phyloP scores from a whole-genome alignment of 1,140 invertebrate species.

The Drosophila serrata region DNA sequence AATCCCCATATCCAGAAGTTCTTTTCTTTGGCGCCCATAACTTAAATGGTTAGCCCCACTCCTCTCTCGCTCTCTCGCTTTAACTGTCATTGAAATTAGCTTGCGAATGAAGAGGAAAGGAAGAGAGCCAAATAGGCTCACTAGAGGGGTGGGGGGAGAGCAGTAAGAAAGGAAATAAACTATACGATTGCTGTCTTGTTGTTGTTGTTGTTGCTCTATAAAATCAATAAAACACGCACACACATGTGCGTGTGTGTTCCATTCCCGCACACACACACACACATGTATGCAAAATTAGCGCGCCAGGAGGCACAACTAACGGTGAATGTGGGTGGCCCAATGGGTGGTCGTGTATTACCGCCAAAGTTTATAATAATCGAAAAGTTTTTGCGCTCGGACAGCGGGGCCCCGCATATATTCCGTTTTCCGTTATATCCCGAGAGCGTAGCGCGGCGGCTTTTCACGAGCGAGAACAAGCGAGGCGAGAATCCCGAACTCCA shows the following conservation, averaged over 20 bases:
- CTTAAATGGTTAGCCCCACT: constrained; percentile 1
- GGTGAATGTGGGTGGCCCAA: constrained; percentile 35
- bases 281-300: constrained; percentile 48
- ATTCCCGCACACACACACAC: constrained; percentile 7
- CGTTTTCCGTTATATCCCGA: constrained; percentile 37
- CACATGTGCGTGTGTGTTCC: constrained; percentile 55
- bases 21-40: not conserved
- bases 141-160: not conserved
- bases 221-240: constrained; percentile 71
- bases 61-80: not conserved
- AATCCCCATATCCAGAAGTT: not conserved
- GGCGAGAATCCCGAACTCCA: constrained; percentile 21
- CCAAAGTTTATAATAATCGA: constrained; percentile 47
- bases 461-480: constrained; percentile 31
- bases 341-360: constrained; percentile 36
- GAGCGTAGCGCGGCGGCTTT: constrained; percentile 22
- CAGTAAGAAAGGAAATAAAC: constrained; percentile 18
- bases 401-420: constrained; percentile 48
- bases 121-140: constrained; percentile 13
- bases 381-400: constrained; percentile 54
- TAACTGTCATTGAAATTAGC: constrained; percentile 45
- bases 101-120: constrained; percentile 12
- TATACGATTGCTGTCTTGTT: constrained; percentile 45
- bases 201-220: constrained; percentile 64
- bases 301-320: constrained; percentile 46